Conservation (phyloP, 2,797 vertebrate genomes). For the Melanotaenia maccullochi region DNA sequence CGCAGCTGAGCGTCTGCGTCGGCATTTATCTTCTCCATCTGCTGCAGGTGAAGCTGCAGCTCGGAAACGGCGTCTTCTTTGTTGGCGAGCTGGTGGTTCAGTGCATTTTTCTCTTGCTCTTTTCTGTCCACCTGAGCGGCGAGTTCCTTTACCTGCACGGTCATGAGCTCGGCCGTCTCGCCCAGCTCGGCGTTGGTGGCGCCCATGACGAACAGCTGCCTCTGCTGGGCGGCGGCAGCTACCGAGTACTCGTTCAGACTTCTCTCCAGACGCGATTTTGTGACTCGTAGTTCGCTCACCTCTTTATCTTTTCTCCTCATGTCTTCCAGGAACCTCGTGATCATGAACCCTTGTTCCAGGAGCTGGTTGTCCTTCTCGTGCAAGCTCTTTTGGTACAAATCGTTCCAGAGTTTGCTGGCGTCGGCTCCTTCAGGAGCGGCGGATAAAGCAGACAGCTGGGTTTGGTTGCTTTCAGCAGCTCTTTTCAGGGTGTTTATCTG, state of each 20-base stretch:
- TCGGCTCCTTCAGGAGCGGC: constrained; percentile 77
- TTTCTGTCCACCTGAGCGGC: constrained; percentile 70
- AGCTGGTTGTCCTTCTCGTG: constrained; percentile 87
- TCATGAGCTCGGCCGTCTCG: constrained; percentile 75
- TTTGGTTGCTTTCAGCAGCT: constrained; percentile 77
- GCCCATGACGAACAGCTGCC: constrained; percentile 83
- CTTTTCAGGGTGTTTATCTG: constrained; percentile 81
- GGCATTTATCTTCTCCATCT: constrained; percentile 69
- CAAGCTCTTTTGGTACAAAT: constrained; percentile 81
- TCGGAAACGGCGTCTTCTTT: constrained; percentile 72
- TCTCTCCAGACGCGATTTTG: constrained; percentile 77
- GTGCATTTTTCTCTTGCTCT: constrained; percentile 76
- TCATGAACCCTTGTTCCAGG: constrained; percentile 81
- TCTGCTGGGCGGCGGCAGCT: constrained; percentile 76
- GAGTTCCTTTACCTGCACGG: constrained; percentile 75
- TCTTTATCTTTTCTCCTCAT: constrained; percentile 76
- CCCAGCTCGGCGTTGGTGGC: constrained; percentile 79
- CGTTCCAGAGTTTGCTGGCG: constrained; percentile 80
- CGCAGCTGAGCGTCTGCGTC: constrained; percentile 80
- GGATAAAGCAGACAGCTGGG: constrained; percentile 80
- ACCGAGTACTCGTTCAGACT: constrained; percentile 81
- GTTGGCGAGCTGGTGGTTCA: constrained; percentile 75
- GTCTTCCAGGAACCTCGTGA: constrained; percentile 83
- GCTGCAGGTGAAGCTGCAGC: constrained; percentile 72
- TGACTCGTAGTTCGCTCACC: constrained; percentile 77